Conservation (phyloP, 2,888 invertebrate genomes). For the Calameuta filiformis region DNA sequence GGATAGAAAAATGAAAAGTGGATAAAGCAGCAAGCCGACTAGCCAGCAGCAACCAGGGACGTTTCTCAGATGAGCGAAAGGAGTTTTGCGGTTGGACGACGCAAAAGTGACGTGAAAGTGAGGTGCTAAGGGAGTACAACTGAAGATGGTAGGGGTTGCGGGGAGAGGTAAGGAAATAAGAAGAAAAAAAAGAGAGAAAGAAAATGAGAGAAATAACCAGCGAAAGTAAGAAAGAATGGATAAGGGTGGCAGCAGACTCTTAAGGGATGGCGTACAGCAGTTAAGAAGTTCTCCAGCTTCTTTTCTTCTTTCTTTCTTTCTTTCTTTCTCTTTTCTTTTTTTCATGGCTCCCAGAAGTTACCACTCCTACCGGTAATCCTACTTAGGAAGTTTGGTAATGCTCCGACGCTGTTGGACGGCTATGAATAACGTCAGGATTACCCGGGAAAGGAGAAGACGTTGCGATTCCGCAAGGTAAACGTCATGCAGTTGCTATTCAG, state of each 20-base stretch:
- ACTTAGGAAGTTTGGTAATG: constrained; percentile 51
- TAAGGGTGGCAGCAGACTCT: background rate
- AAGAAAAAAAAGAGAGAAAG: background rate
- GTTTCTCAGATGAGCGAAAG: background rate
- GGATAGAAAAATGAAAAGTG: background rate
- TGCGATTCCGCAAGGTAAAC: background rate
- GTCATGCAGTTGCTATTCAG: background rate
- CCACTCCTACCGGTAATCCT: constrained; percentile 48
- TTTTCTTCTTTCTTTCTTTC: background rate
- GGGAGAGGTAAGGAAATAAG: background rate
- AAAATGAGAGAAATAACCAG: background rate
- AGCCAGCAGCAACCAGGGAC: background rate
- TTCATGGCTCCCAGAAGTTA: constrained; percentile 29
- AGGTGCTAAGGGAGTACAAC: background rate
- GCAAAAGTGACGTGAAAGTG: background rate
- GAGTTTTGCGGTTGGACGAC: background rate
- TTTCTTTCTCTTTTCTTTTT: constrained; percentile 11
- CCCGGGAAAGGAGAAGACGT: constrained; percentile 16
- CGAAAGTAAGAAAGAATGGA: constrained; percentile 24
- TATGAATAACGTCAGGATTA: constrained; percentile 55
- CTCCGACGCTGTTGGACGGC: constrained; percentile 29
- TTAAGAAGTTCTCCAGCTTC: constrained; percentile 25
- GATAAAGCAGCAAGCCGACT: background rate
- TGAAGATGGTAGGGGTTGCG: background rate
- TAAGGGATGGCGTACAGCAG: constrained; percentile 10